These are phyloP conservation scores for Spheniscus humboldti DNA, from an alignment of 2,797 vertebrate species.

Conservation along the genomic window DNA sequence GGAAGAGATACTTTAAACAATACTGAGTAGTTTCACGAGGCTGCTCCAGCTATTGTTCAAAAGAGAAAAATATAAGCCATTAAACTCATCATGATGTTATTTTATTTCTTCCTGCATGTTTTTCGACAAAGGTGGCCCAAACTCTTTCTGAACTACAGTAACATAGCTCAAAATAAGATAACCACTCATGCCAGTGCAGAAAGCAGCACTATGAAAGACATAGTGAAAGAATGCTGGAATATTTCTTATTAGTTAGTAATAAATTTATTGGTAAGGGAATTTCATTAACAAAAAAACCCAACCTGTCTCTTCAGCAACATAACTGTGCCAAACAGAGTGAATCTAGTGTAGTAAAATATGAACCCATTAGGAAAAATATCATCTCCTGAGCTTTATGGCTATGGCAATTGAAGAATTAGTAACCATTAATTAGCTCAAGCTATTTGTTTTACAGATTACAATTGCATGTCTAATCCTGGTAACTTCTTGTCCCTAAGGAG, in stretches of 20 bases:
- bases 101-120: not conserved
- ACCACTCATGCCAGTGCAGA: not conserved
- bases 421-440: conserved; percentile 13
- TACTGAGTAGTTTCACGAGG: not conserved
- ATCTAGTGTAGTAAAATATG: not conserved
- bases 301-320: not conserved
- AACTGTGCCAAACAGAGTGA: not conserved
- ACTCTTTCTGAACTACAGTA: not conserved
- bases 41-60: not conserved
- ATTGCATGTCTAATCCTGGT: not conserved
- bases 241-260: not conserved
- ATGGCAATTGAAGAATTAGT: not conserved
- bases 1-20: not conserved
- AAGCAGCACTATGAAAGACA: not conserved
- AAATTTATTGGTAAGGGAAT: not conserved
- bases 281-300: not conserved
- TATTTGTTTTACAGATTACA: conserved; percentile 37
- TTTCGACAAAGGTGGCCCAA: not conserved
- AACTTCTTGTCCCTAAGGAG: not conserved
- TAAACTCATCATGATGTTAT: not conserved
- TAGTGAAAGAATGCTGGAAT: not conserved
- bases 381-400: not conserved
- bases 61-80: not conserved
- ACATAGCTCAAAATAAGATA: not conserved
- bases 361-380: not conserved